Evolutionary conservation across 2,797 vertebrate genomes (phyloP), one percentile per base, ranked within the genome.

Genomic region (Erithacus rubecula): DNA sequence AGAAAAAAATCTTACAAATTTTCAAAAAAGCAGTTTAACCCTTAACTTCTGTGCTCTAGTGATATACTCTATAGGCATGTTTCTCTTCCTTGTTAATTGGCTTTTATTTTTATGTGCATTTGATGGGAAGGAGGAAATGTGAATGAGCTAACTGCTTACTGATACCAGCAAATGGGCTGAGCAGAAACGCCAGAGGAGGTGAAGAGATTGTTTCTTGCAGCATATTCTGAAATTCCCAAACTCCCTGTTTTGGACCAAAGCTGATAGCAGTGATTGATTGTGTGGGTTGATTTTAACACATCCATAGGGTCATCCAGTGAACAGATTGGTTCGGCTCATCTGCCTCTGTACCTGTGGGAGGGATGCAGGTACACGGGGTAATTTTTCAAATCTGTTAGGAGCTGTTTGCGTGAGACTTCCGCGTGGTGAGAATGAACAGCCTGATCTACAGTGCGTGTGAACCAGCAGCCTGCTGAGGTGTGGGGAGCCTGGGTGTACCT

Each of bases 21-120:
- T 17, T 3, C 36, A 44, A 82, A 89, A 94, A 90, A 91, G 63
- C 89, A 30, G 9, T 89, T 95, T 96, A 96, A 96, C 95, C 88
- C 90, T 72, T 94, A 85, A 47, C 76, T 93, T 88, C 56, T 83
- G 1, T 72, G 67, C 46, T 76, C 63, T 52, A 0, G 0, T 79
- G 44, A 12, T 74, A 14, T 21, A 21, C 62, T 78, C 83, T 72
- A 29, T 62, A n/a, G 65, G 47, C 62, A 30, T 46, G 47, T 83
- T 94, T 94, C 22, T 82, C 27, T 88, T 91, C 70, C 77, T 63
- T 74, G 37, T 82, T 90, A 82, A 88, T 83, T 6, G 5, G 60
- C 74, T 80, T 94, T 84, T 95, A 4, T 22, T 60, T 62, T 27
- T 77, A 23, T 34, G 11, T 62, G 51, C 32, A 49, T 41, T 88